Base-by-base conservation (phyloP, 30 jellyfish, hydroid and myxozoan species). In the Hydractinia echinata region DNA sequence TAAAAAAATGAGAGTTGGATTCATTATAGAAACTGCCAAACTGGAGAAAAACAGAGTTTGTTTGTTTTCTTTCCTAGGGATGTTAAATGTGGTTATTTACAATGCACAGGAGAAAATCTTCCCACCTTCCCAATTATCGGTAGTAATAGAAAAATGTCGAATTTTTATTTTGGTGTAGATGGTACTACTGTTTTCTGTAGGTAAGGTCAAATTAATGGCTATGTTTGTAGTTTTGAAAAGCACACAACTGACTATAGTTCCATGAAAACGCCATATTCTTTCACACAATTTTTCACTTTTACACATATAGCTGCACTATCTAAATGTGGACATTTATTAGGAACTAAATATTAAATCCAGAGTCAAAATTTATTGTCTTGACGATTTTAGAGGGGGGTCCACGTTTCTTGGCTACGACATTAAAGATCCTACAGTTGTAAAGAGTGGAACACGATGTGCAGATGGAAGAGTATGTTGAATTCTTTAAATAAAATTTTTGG, bases 391-490 rank as follows among this genome's bases (percentile, higher is more conserved):
- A 55, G 79, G 21, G 13, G 89, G 86, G 16, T 18, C 67, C 4
- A 55, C 84, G 9, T 82, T 64, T 14, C 91, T 90, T 61, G 97
- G 97, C 49, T 83, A 82, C 11, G 97, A 90, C 61, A 71, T 85
- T 10, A 94, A 90, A 14, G 95, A 90, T 66, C 95, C 97, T 4
- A 90, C 95, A 6, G 48, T 90, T 49, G 82, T 83, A 0, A 83
- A 69, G 51, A 84, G 73, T n/a, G 97, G 97, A 61, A 90, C 97
- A n/a, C 85, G 82, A 77, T 90, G 97, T 53, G 94, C 77, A 4
- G 95, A 81, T 3, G 95, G 95, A 64, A 76, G 72, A 85, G 97
- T 90, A 60, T 49, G 53, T 76, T 3, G 44, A 30, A 30, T 30
- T 30, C 1, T 30, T 30, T 30, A 30, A 30, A 30, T 30, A 30